Evolutionary conservation across 2,888 invertebrate species (phyloP), one percentile per base, ranked within the genome.

Genomic region (Pandemis cinnamomeana): DNA sequence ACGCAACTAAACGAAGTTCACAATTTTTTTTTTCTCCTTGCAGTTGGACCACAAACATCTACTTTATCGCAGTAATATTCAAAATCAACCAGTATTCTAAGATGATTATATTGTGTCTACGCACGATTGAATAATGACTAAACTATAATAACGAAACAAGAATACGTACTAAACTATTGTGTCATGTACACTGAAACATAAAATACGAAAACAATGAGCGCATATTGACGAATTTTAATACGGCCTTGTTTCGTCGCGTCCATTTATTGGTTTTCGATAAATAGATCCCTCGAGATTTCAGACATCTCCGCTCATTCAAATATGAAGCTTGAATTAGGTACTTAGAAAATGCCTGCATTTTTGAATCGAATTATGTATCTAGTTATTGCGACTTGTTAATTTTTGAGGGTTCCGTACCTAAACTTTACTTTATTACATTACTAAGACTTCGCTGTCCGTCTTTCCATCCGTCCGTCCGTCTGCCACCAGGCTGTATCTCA

Each of bases 121-220:
- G 4, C 46, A 11, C 11, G 4, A 11, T 5, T 46, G 11, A 46
- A 11, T 41, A 41, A 7, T 36, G 27, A 4, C 27, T 36, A 36
- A 36, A 36, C 27, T 36, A 36, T 36, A 36, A 20, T 7, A 53
- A 53, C n/a, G 15, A 53, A 13, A 15, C 53, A 15, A 15, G 53
- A 53, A 53, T 44, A 44, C 44, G 1, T 48, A 13, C 48, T 48
- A 48, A 48, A 13, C 48, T 51, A 20, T 55, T 53, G 20, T 55
- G 8, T 27, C 10, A 0, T 58, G 27, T n/a, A 41, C 41, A 61
- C 61, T 13, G 41, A 61, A 41, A 36, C 41, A 61, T 61, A 41
- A 41, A 61, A 61, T 7, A 41, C 41, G 61, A 61, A 41, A 41
- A 36, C 61, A 41, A 61, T n/a, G n/a, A 61, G 61, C 58, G 41